Conservation (phyloP, 2,888 invertebrate genomes). For the Helobdella robusta region DNA sequence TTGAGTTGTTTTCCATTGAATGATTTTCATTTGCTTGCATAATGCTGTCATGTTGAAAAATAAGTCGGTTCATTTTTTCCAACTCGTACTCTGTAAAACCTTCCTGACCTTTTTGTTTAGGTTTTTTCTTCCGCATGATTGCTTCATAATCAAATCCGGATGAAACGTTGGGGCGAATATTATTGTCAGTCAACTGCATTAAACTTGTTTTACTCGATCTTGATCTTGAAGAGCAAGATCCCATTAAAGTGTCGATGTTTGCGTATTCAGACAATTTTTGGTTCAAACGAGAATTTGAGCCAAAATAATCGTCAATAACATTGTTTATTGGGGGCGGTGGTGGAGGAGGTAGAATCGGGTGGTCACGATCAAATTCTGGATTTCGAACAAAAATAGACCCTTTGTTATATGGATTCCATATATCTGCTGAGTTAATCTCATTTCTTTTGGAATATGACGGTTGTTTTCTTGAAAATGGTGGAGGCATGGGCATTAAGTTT, state of each 20-base stretch:
- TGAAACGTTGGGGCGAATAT: no score
- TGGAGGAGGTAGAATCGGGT: background rate
- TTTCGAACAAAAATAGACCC: no score
- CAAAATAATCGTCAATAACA: background rate
- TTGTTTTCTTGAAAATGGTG: no score
- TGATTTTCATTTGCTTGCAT: background rate
- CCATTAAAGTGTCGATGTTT: background rate
- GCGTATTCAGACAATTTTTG: no score
- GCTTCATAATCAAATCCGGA: conserved; percentile 22
- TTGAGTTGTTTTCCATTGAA: background rate
- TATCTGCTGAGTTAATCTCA: no score
- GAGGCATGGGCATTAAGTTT: no score
- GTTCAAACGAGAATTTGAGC: no score
- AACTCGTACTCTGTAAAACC: conserved; percentile 15
- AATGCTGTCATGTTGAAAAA: background rate
- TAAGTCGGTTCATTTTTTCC: conserved; percentile 1
- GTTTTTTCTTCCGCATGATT: conserved; percentile 22
- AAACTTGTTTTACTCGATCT: no score
- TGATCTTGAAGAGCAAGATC: no score
- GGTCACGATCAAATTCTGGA: background rate
- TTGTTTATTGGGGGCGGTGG: background rate
- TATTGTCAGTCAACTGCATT: no score
- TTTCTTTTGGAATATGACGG: no score
- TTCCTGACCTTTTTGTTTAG: background rate
- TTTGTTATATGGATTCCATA: no score